Evolutionary conservation across 2,888 invertebrate genomes (phyloP).

Genomic region (Xiphydria camelus): DNA sequence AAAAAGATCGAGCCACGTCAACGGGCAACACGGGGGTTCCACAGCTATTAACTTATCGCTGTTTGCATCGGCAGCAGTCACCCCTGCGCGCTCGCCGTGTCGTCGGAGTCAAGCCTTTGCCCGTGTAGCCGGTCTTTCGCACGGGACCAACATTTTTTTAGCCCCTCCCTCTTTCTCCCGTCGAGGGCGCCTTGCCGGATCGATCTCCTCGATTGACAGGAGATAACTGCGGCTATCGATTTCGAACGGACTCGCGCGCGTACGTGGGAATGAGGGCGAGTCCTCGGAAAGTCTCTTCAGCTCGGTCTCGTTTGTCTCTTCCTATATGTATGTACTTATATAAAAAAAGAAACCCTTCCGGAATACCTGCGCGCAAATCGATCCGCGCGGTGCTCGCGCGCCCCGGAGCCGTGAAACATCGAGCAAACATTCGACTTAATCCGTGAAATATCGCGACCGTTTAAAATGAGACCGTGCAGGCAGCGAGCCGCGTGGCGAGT

Average conservation of each 20-base stretch:
- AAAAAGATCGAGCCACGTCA: not conserved
- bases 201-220: no score
- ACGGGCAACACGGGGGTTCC: no score
- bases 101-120: not conserved
- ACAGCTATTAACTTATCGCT: constrained; percentile 2
- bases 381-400: constrained; percentile 18
- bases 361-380: not conserved
- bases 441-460: constrained; percentile 55
- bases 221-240: no score
- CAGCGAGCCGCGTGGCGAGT: constrained; percentile 53
- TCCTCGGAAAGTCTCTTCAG: not conserved
- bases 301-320: no score
- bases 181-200: no score
- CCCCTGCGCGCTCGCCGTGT: not conserved
- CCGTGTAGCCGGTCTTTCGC: no score
- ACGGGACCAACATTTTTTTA: no score
- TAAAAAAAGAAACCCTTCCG: constrained; percentile 9
- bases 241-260: no score
- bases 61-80: constrained; percentile 3
- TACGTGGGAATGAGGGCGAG: not conserved
- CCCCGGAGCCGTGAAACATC: constrained; percentile 39
- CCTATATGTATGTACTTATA: not conserved
- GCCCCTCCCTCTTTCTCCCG: no score
- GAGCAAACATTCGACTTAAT: constrained; percentile 44
- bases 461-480: constrained; percentile 39